Base-by-base conservation (phyloP, 2,888 invertebrate species). In the Tetranychus piercei region DNA sequence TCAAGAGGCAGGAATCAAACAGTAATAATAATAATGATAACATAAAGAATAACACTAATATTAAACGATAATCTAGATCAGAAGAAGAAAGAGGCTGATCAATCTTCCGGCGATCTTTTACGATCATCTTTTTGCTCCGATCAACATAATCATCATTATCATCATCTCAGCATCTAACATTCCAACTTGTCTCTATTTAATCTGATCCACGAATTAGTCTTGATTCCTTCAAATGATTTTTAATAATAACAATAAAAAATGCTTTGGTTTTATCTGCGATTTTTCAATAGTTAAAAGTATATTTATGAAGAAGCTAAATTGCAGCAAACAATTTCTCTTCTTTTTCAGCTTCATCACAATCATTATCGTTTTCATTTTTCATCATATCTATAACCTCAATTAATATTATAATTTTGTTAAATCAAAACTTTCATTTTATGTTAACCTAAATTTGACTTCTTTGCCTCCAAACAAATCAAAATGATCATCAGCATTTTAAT, bases 21-120 rank as follows among this genome's bases (percentile, higher is more conserved):
- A 55, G 15, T 55, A 55, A 55, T 55, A 55, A 34, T 34, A 34
- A 34, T 34, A 34, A 34, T 34, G 34, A 34, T 34, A 34, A 34
- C 34, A 34, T 34, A 34, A 34, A 34, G 34, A 34, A 34, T 34
- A 34, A 34, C 34, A 34, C 34, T 34, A 34, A 34, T 15, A 15
- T 55, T 55, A 55, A 55, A 55, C 55, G 55, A 55, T 55, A 55
- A 55, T 55, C 55, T 55, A 55, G 55, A 55, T 55, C 55, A 55
- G 11, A 34, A 34, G 9, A 15, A 55, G 55, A 55, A 55, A 55
- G 55, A 55, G 55, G 55, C 55, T 55, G 55, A 55, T 55, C 55
- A 55, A 55, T 55, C 55, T 55, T 55, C 55, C 55, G 55, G 55
- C 55, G 55, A 55, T 55, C 55, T 55, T 55, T 15, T 55, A 55